phyloP scores from a whole-genome alignment of 2,797 vertebrate genomes.

The Sebastes miniatus region DNA sequence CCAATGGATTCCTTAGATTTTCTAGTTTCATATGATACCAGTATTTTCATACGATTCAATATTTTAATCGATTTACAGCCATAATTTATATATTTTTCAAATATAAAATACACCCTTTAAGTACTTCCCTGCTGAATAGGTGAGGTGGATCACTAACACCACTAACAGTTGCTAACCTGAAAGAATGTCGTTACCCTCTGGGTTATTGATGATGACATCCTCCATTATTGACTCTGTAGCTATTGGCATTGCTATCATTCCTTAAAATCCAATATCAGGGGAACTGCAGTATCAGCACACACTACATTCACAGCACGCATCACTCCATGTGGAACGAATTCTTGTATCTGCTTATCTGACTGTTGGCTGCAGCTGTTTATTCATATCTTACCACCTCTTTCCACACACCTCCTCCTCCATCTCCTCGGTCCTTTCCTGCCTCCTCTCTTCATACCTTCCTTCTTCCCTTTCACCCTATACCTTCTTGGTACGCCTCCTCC shows the following conservation, averaged over 20 bases:
- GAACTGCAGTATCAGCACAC: slow-evolving; percentile 2
- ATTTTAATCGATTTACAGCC: too few species aligned
- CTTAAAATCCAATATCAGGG: neutral
- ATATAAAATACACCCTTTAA: neutral
- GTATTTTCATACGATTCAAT: too few species aligned
- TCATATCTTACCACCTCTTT: neutral
- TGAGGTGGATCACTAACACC: neutral
- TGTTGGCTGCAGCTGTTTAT: neutral
- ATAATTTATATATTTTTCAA: neutral
- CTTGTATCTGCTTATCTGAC: neutral
- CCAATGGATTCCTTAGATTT: too few species aligned
- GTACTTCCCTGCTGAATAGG: neutral
- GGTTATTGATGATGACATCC: neutral
- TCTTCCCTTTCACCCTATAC: neutral
- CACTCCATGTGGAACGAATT: neutral
- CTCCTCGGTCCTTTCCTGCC: neutral
- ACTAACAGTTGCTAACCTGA: neutral
- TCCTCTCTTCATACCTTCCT: neutral
- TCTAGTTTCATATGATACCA: too few species aligned
- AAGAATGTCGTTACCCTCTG: neutral
- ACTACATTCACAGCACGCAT: neutral
- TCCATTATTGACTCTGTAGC: slow-evolving; percentile 4
- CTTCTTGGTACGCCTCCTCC: neutral
- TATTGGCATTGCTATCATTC: neutral
- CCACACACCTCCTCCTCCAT: neutral